Conservation (phyloP, 2,888 invertebrate species). For the Vesta saturnalis region DNA sequence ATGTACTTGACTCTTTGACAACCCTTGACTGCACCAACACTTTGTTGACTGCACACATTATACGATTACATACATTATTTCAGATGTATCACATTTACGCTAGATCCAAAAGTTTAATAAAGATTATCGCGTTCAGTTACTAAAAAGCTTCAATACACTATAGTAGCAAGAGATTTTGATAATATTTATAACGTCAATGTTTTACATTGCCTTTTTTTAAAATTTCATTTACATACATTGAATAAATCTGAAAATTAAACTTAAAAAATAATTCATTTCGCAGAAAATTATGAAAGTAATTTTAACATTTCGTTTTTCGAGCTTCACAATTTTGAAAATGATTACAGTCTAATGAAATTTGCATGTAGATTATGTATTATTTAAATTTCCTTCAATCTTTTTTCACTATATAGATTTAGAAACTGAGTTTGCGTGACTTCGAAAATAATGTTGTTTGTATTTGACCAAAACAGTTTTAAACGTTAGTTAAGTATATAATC, state of each 20-base stretch:
- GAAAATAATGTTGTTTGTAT: slow-evolving; percentile 1
- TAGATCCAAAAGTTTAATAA: too few species aligned
- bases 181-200: too few species aligned
- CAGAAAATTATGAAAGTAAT: background rate
- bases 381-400: slow-evolving; percentile 4
- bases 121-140: too few species aligned
- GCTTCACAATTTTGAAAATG: background rate
- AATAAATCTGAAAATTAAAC: background rate
- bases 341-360: slow-evolving; percentile 8
- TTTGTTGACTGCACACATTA: too few species aligned
- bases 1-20: slow-evolving; percentile 16
- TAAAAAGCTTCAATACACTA: too few species aligned
- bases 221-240: background rate
- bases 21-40: slow-evolving; percentile 15
- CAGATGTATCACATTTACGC: slow-evolving; percentile 17
- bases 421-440: background rate
- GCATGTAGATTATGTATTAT: slow-evolving; percentile 16
- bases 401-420: background rate
- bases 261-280: too few species aligned
- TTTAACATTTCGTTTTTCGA: background rate
- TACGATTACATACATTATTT: too few species aligned
- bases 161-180: too few species aligned
- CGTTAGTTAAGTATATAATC: too few species aligned
- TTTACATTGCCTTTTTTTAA: too few species aligned
- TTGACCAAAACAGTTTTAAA: background rate